Percentiles rank a stretch among this genome's conserved stretches.
Evolutionary conservation across 35 echinoderm and acorn worm genomes (phyloP).

Genomic region (Acanthaster planci): DNA sequence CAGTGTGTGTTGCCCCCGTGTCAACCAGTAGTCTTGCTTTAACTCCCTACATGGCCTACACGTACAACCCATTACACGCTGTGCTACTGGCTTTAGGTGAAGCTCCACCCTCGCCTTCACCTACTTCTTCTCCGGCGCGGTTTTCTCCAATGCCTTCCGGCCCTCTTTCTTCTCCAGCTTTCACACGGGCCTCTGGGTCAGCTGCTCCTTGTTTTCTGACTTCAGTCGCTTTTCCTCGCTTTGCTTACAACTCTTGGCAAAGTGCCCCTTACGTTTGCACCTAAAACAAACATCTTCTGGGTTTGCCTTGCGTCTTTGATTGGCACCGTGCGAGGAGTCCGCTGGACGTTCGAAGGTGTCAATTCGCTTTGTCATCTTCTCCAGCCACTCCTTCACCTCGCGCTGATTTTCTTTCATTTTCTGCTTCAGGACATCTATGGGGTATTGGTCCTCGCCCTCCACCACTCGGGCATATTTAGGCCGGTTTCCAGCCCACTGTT

Average conservation of each 20-base stretch:
- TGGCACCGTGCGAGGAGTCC: background rate
- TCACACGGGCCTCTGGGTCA: constrained; percentile 32
- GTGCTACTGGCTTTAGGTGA: background rate
- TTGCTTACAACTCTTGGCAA: background rate
- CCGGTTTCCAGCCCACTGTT: background rate
- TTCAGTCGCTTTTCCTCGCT: background rate
- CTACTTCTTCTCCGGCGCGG: background rate
- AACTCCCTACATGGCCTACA: background rate
- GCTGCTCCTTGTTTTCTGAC: constrained; percentile 39
- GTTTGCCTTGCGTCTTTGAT: background rate
- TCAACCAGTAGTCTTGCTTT: constrained; percentile 9
- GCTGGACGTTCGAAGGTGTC: background rate
- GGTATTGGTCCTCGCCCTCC: background rate
- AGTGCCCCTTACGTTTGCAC: background rate
- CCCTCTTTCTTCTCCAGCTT: background rate
- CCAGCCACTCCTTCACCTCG: background rate
- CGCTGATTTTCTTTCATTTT: background rate
- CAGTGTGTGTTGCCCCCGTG: constrained; percentile 10
- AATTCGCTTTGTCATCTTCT: background rate
- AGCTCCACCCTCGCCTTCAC: background rate
- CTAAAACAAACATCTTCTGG: background rate
- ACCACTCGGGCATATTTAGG: background rate
- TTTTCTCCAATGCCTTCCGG: background rate
- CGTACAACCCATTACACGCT: background rate
- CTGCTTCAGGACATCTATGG: background rate